Conservation (phyloP, 1,140 invertebrate genomes). For the Caenorhabditis briggsae region DNA sequence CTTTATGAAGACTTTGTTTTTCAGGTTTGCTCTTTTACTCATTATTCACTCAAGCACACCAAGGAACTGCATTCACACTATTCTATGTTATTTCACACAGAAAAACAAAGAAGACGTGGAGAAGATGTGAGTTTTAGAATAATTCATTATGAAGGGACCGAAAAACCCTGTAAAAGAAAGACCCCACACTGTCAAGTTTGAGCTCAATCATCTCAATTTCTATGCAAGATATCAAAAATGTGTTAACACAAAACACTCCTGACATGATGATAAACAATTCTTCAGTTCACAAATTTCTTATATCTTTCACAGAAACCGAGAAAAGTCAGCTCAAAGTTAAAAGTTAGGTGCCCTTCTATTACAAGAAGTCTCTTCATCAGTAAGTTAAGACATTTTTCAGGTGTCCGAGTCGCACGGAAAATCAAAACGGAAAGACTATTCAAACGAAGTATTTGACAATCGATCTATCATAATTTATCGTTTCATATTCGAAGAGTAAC, state of each 20-base stretch:
- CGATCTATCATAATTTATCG: neutral
- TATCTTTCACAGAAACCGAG: no score
- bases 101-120: conserved; percentile 13
- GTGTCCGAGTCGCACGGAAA: neutral
- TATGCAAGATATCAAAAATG: no score
- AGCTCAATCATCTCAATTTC: no score
- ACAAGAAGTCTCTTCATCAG: neutral
- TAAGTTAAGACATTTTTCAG: neutral
- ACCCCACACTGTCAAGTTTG: no score
- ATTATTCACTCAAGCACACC: conserved; percentile 7
- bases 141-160: no score
- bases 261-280: no score
- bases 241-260: no score
- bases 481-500: neutral
- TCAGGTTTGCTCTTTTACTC: conserved; percentile 21
- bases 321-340: no score
- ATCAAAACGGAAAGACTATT: neutral
- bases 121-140: neutral
- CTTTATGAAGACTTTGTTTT: neutral
- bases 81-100: conserved; percentile 18
- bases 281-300: no score
- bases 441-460: conserved; percentile 1
- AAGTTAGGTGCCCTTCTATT: no score
- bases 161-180: no score
- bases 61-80: conserved; percentile 38